These are phyloP conservation scores for Ericerus pela DNA, from an alignment of 1,140 invertebrate species.

Conservation along the genomic window DNA sequence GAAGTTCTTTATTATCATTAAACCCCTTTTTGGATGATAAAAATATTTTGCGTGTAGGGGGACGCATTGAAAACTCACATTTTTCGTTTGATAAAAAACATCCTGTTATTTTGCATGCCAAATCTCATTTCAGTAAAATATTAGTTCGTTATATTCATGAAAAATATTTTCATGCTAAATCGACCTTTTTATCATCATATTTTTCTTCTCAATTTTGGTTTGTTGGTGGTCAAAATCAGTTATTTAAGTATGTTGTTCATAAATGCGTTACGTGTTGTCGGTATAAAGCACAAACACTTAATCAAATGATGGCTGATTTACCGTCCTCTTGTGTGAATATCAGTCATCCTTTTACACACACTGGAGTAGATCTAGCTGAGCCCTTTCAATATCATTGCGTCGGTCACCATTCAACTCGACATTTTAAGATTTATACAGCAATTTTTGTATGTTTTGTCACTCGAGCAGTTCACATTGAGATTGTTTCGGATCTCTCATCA, in stretches of 20 bases:
- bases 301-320: slow-evolving; percentile 20
- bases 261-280: slow-evolving; percentile 17
- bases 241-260: slow-evolving; percentile 9
- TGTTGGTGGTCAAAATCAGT: not conserved
- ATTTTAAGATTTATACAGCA: not conserved
- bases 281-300: slow-evolving; percentile 8
- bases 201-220: slow-evolving; percentile 16
- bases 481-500: not conserved
- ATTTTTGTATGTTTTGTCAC: slow-evolving; percentile 1
- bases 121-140: slow-evolving; percentile 26
- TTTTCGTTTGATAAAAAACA: slow-evolving; percentile 26
- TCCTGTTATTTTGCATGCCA: slow-evolving; percentile 30
- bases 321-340: slow-evolving; percentile 17
- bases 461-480: slow-evolving; percentile 1
- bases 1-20: slow-evolving; percentile 11
- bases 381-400: not conserved
- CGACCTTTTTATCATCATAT: slow-evolving; percentile 11
- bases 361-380: not conserved
- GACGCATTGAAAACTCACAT: slow-evolving; percentile 6
- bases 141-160: slow-evolving; percentile 28
- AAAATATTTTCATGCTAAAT: slow-evolving; percentile 26
- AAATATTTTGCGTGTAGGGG: slow-evolving; percentile 16
- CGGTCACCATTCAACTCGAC: not conserved
- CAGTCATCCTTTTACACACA: slow-evolving; percentile 15
- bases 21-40: slow-evolving; percentile 20